phyloP scores from a whole-genome alignment of 2,113 vertebrate species.

The Amblyopsis rosae region DNA sequence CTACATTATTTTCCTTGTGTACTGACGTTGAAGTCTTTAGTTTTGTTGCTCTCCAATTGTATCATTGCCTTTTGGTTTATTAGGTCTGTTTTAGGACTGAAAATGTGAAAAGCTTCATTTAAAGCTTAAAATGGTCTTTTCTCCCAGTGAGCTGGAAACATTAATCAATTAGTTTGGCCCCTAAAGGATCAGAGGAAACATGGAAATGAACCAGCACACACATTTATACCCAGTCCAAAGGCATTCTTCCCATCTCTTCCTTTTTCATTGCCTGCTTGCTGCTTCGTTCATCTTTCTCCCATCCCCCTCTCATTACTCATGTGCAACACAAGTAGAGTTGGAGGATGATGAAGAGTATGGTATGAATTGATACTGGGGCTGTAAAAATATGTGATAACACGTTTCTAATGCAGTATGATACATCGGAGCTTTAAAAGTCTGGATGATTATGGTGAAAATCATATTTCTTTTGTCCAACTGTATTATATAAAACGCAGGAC shows the following conservation, averaged over 20 bases:
- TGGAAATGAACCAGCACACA: conserved; percentile 77
- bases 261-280: conserved; percentile 60
- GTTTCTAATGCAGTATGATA: neutral
- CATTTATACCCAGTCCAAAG: conserved; percentile 76
- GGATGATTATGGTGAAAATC: neutral
- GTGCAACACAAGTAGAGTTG: conserved; percentile 68
- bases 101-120: conserved; percentile 68
- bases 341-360: conserved; percentile 61
- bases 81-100: conserved; percentile 55
- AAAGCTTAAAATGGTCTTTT: conserved; percentile 65
- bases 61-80: conserved; percentile 59
- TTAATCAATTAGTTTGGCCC: conserved; percentile 77
- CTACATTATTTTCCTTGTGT: too few species aligned
- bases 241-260: conserved; percentile 65
- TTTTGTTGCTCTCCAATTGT: conserved; percentile 64
- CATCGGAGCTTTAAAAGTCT: neutral
- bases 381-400: conserved; percentile 44
- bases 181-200: conserved; percentile 74
- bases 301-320: conserved; percentile 70
- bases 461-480: neutral
- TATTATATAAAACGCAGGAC: too few species aligned
- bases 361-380: conserved; percentile 58
- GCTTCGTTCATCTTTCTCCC: conserved; percentile 69
- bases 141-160: conserved; percentile 72
- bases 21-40: conserved; percentile 20